Evolutionary conservation across 2,113 vertebrate genomes (phyloP), one percentile per base, ranked within the genome.

Genomic region (Ranitomeya variabilis): DNA sequence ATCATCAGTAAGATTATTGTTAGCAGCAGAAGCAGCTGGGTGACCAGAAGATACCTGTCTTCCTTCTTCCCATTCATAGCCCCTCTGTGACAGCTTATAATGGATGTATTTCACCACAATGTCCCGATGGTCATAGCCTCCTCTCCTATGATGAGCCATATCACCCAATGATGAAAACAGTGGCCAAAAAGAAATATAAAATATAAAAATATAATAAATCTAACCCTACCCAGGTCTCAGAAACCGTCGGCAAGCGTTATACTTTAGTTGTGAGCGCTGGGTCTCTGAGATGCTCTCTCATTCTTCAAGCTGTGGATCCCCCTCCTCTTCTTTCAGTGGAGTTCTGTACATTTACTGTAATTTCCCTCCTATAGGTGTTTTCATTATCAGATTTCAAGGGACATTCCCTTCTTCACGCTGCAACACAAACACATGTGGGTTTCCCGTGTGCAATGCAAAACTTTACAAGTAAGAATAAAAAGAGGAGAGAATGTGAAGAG

Each of bases 41-140:
- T 89, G 89, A 81, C 73, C 67, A 51, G 92, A 31, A 88, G 91
- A 78, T 67, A 90, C 86, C 81, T 83, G 82, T 92, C 93, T 80
- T 92, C 94, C 0, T 91, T 55, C 93, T 57, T 94, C 93, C 96
- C 96, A 96, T 90, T 95, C 95, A 84, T 96, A 96, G 91, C 96
- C 96, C 89, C 94, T 92, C 93, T 96, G 95, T 1, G 95, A 93
- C 90, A 96, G 95, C 92, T 95, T 96, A 92, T 96, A 96, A 92
- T 95, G 95, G 93, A 96, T 95, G 92, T 96, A 96, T 91, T 95
- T 94, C 91, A 94, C 91, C 91, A 96, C 96, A 87, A 96, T 95
- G 91, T 96, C 95, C 69, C 94, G 94, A 93, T 95, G 94, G 89
- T 94, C 95, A 52, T 96, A 96, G 90, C 94, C 94, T 91, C 94